Evolutionary conservation across 35 echinoderm and acorn worm genomes (phyloP), one percentile per base, ranked within the genome.

Genomic region (Ophioderma brevispina): DNA sequence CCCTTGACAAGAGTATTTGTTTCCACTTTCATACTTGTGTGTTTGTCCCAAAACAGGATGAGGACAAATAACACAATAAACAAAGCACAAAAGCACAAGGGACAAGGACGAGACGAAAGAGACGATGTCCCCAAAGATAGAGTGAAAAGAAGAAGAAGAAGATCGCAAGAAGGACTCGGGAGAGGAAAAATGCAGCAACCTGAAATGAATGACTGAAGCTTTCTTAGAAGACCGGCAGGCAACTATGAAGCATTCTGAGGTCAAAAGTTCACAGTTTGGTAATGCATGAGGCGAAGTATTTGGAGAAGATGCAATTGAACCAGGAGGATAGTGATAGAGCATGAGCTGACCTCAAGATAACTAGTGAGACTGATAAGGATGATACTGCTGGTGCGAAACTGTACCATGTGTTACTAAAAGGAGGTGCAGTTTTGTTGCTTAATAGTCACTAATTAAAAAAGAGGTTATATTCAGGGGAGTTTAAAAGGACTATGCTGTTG

Each of bases 51-150:
- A n/a, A n/a, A 56, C 84, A 94, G 92, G 90, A 95, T 55, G 89
- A 91, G 15, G 90, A 92, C n/a, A 95, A 82, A 79, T 77, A 25
- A 11, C 81, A 79, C 2, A 91, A 91, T 28, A 95, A 95, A 80
- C 89, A 95, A 95, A 92, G 79, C 94, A 95, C 82, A 95, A 95
- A 70, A 95, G 92, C 42, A 78, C 88, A 33, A 88, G 39, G 50
- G 94, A 95, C 32, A 91, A 79, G 78, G 87, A 92, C 33, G 31
- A 40, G 31, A 40, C 0, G 55, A 86, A 1, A 59, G 77, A 86
- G 82, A 92, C 35, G 14, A 33, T 15, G 77, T 38, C 32, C 33
- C n/a, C 28, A 86, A 33, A 75, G 80, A 78, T 36, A 86, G 6
- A 76, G 88, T 30, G 59, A 88, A 31, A 82, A 86, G 80, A 94